These are phyloP conservation scores for Anastrepha obliqua DNA, from an alignment of 1,140 invertebrate genomes.

Conservation along the genomic window DNA sequence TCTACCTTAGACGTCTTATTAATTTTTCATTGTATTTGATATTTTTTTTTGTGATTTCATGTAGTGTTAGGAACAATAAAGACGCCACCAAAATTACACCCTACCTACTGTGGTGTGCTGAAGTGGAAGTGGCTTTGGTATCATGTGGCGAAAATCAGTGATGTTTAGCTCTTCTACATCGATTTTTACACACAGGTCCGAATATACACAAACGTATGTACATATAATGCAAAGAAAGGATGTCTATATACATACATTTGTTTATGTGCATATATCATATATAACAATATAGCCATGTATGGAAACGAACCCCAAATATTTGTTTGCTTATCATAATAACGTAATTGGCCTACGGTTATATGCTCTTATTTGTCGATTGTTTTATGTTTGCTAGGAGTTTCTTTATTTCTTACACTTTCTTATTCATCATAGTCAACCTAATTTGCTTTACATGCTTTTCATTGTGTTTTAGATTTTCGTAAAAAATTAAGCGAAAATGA, in stretches of 20 bases:
- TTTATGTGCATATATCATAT: neutral
- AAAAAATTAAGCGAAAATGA: too few relatives aligned
- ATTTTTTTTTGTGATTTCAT: neutral
- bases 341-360: constrained; percentile 5
- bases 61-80: neutral
- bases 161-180: neutral
- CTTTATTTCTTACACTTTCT: too few relatives aligned
- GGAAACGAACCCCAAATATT: neutral
- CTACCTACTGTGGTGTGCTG: neutral
- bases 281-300: neutral
- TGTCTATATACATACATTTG: too few relatives aligned
- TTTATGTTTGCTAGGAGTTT: too few relatives aligned
- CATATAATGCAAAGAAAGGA: neutral
- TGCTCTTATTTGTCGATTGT: neutral
- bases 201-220: neutral
- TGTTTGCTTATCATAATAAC: constrained; percentile 10
- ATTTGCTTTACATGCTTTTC: too few relatives aligned
- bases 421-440: too few relatives aligned
- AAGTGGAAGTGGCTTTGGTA: neutral
- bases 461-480: too few relatives aligned
- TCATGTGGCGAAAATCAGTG: neutral
- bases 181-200: neutral
- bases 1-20: neutral
- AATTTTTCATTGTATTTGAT: neutral
- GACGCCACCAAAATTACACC: neutral